A percentile compares a stretch with the other conserved stretches of the same genome.
These are phyloP conservation scores for Mus caroli DNA, from an alignment of 2,797 vertebrate species.

Conservation along the genomic window DNA sequence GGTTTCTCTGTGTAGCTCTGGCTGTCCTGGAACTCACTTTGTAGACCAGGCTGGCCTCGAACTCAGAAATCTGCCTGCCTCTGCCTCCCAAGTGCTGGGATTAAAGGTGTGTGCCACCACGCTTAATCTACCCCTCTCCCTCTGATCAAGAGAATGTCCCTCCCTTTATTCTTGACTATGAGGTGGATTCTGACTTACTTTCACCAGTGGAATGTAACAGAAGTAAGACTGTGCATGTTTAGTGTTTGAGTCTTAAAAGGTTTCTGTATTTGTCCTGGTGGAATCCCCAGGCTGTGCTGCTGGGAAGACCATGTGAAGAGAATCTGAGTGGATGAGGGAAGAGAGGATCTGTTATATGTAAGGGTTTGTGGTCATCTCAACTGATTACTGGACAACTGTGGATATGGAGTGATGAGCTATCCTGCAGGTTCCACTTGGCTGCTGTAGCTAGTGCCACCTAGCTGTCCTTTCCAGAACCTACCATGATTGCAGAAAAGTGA, in stretches of 20 bases:
- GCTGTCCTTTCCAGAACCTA: background rate
- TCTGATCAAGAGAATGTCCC: background rate
- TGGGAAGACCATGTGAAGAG: background rate
- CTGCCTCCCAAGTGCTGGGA: no score
- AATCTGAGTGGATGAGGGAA: background rate
- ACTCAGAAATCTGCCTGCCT: no score
- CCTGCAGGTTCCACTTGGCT: rapidly evolving
- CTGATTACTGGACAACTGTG: background rate
- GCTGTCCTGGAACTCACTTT: no score
- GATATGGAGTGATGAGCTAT: background rate
- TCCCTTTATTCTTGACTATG: background rate
- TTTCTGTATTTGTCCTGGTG: background rate
- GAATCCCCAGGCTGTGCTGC: background rate
- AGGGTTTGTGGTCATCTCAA: background rate
- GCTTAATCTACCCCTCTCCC: background rate
- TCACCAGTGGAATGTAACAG: background rate
- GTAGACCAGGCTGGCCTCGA: no score
- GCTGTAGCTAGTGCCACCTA: background rate
- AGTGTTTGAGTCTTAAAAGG: background rate
- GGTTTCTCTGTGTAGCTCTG: no score
- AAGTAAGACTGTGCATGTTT: background rate
- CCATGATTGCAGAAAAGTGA: background rate
- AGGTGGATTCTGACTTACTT: background rate
- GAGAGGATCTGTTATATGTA: rapidly evolving
- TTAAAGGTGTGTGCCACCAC: no score